phyloP scores from a whole-genome alignment of 2,113 vertebrate species.

The Pipra filicauda region DNA sequence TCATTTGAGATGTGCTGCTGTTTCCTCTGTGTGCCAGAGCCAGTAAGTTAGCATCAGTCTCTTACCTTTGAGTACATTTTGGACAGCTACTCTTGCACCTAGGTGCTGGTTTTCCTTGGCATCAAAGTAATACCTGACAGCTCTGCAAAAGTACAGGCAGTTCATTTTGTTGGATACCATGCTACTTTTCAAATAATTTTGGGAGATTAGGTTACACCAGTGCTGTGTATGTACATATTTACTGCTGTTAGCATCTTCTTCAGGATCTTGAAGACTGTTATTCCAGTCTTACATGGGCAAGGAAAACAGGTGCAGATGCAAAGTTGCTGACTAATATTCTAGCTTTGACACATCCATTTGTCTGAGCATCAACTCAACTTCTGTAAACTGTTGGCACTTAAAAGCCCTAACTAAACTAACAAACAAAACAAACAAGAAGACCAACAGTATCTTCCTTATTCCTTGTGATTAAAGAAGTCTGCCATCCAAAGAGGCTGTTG shows the following conservation, averaged over 20 bases:
- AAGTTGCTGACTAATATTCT: neutral
- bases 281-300: neutral
- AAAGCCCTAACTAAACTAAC: neutral
- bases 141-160: neutral
- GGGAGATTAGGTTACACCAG: neutral
- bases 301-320: neutral
- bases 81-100: neutral
- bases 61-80: neutral
- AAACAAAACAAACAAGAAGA: neutral
- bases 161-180: neutral
- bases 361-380: neutral
- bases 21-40: neutral
- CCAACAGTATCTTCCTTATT: neutral
- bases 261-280: neutral
- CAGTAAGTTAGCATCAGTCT: neutral
- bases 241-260: neutral
- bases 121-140: neutral
- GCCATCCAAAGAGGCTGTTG: neutral
- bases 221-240: neutral
- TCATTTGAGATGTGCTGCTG: neutral
- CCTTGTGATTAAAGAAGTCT: neutral
- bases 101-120: neutral
- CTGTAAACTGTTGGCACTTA: neutral
- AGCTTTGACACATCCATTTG: neutral
- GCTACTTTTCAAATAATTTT: neutral